Percentiles rank a stretch among this genome's conserved stretches.
phyloP scores from a whole-genome alignment of 2,888 invertebrate genomes.

The Himalopsyche kuldschensis region DNA sequence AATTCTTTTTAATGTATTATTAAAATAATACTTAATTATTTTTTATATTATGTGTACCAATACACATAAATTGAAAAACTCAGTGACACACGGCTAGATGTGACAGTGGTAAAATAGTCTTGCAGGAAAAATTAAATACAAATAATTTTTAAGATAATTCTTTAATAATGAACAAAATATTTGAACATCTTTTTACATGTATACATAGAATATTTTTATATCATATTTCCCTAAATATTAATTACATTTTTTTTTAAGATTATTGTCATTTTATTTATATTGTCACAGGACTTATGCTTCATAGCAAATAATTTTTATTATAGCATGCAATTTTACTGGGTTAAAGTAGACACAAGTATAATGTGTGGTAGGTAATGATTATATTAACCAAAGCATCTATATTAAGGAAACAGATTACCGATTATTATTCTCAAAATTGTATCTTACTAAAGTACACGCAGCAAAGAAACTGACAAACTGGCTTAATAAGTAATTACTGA shows the following conservation, averaged over 20 bases:
- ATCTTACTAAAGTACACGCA: background rate
- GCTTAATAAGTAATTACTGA: no score
- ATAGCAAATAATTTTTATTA: background rate
- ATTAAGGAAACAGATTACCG: background rate
- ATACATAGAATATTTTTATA: background rate
- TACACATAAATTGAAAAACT: no score
- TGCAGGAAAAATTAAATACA: background rate
- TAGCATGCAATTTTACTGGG: background rate
- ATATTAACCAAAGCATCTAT: no score
- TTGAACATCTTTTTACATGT: background rate
- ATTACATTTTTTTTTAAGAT: background rate
- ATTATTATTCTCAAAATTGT: background rate
- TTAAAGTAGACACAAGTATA: background rate
- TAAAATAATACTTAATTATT: no score
- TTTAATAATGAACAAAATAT: background rate
- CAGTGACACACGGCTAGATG: no score
- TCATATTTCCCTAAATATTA: background rate
- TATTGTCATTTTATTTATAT: background rate
- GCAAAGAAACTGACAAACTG: no score
- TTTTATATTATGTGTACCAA: no score
- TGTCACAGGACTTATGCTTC: background rate
- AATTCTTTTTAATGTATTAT: no score
- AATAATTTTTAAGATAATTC: background rate
- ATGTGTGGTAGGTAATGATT: background rate
- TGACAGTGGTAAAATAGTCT: no score